phyloP scores from a whole-genome alignment of 92 coral and sea anemone genomes.

The Heliopora coerulea region DNA sequence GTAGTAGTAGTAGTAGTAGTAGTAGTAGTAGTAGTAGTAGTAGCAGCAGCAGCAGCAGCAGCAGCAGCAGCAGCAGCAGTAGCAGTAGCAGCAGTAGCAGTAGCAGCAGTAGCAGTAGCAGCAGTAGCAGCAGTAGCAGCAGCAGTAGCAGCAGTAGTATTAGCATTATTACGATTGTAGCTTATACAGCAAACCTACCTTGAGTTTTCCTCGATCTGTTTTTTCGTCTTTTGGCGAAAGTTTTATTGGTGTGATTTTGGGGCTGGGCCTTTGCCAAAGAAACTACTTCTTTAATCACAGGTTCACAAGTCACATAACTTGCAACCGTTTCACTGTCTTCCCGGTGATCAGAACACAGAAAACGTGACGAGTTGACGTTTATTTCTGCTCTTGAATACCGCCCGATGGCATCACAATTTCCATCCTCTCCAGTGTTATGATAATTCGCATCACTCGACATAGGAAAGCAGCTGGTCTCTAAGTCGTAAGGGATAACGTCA shows the following conservation, averaged over 20 bases:
- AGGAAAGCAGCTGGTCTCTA: background rate
- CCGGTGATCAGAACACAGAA: too few species aligned
- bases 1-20: too few species aligned
- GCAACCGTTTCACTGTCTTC: background rate
- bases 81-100: too few species aligned
- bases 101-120: too few species aligned
- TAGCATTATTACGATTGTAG: too few species aligned
- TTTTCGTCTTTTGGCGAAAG: background rate
- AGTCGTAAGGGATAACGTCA: background rate
- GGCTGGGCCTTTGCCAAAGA: background rate
- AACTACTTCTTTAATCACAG: slow-evolving; percentile 12
- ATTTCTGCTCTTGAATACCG: background rate
- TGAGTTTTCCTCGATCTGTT: slow-evolving; percentile 1
- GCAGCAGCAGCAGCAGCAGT: too few species aligned
- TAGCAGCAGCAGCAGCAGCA: too few species aligned
- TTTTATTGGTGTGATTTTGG: background rate
- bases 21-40: too few species aligned
- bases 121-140: too few species aligned
- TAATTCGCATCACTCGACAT: background rate
- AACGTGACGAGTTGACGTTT: background rate
- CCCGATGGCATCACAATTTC: background rate
- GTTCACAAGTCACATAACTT: background rate
- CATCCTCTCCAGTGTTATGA: background rate
- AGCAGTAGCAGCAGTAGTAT: too few species aligned
- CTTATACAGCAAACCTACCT: slow-evolving; percentile 3